Percentiles rank a stretch among this genome's conserved stretches.
Evolutionary conservation across 2,888 invertebrate genomes (phyloP).

Genomic region (Xanthia togata): DNA sequence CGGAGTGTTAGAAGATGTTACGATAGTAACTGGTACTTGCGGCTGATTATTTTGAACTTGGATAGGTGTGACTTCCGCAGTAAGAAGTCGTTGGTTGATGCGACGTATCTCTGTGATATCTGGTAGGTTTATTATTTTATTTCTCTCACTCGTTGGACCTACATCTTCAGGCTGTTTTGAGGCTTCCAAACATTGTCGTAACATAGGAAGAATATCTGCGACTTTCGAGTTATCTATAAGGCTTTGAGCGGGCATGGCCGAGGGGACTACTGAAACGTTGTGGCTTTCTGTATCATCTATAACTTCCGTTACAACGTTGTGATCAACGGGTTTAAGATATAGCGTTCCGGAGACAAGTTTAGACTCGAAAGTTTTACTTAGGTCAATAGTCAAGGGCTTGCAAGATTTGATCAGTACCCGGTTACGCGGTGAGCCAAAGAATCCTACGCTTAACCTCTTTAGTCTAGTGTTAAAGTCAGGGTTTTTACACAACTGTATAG

Average conservation of each 20-base stretch:
- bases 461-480: conserved; percentile 86
- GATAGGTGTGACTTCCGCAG: conserved; percentile 82
- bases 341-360: conserved; percentile 79
- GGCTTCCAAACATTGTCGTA: conserved; percentile 18
- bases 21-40: conserved; percentile 54
- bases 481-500: conserved; percentile 84
- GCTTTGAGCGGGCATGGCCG: conserved; percentile 76
- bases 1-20: conserved; percentile 10
- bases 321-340: conserved; percentile 70
- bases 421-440: conserved; percentile 79
- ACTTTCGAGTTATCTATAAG: conserved; percentile 71
- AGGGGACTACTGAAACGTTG: conserved; percentile 72
- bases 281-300: conserved; percentile 50
- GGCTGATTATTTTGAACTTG: conserved; percentile 58
- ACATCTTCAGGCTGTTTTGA: conserved; percentile 23
- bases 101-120: conserved; percentile 79
- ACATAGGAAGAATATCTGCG: conserved; percentile 41
- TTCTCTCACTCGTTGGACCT: conserved; percentile 70
- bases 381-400: conserved; percentile 83
- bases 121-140: conserved; percentile 79
- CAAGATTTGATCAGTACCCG: conserved; percentile 78
- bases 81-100: conserved; percentile 80
- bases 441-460: conserved; percentile 80
- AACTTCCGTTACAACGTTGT: conserved; percentile 38
- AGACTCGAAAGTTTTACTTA: conserved; percentile 82